Percentiles rank a stretch among this genome's conserved stretches.
phyloP scores from a whole-genome alignment of 2,113 vertebrate species.

The Protobothrops mucrosquamatus region DNA sequence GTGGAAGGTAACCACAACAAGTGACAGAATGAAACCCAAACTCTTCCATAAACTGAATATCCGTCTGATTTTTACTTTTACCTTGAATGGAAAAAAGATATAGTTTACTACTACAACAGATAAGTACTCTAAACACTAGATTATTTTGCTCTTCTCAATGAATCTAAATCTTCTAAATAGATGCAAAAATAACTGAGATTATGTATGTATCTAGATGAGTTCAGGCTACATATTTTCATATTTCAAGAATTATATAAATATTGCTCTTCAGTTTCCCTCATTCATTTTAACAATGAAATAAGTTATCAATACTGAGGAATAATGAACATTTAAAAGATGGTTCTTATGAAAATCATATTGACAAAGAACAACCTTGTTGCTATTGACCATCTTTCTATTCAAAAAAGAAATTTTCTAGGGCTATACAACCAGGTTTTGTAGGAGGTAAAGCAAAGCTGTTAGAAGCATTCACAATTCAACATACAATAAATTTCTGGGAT shows the following conservation, averaged over 20 bases:
- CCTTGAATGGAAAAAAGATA: conserved; percentile 59
- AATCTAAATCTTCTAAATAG: neutral
- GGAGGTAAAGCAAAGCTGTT: neutral
- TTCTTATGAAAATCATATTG: neutral
- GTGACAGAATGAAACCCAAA: conserved; percentile 88
- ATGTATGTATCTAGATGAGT: neutral
- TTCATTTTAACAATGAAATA: neutral
- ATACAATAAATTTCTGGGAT: neutral
- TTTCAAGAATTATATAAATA: neutral
- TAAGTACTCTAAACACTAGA: neutral
- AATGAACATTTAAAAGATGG: neutral
- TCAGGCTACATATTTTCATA: neutral
- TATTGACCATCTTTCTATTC: neutral
- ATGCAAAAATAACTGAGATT: neutral
- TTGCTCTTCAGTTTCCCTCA: neutral
- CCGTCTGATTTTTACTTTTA: conserved; percentile 62
- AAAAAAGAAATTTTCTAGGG: neutral
- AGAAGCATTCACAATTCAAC: neutral
- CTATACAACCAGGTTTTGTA: neutral
- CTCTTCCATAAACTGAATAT: conserved; percentile 70
- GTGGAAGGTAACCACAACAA: conserved; percentile 93
- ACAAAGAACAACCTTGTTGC: neutral
- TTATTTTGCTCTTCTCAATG: neutral
- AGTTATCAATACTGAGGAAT: neutral
- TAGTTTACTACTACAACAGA: conserved; percentile 10